Base-by-base conservation (phyloP, 2,113 vertebrate genomes). In the Callocephalon fimbriatum region DNA sequence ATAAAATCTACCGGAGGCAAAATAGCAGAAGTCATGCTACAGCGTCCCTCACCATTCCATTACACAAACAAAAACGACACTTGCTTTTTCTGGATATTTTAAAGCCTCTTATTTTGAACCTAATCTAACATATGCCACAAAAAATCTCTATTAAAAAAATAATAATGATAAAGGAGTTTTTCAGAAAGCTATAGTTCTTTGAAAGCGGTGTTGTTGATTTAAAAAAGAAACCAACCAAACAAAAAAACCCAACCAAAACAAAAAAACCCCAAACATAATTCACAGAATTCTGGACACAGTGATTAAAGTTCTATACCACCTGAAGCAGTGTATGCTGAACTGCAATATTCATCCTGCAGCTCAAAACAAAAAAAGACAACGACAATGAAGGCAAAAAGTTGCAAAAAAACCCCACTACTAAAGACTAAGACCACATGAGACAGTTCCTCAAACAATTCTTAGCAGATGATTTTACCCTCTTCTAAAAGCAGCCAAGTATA, bases 181-280 rank as follows among this genome's bases (percentile, higher is more conserved):
- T 80, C 37, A 73, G 37, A 66, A 83, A 88, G 13, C 4, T 38
- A 61, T 42, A 26, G 2, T 20, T 73, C 40, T 47, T 50, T 50
- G 22, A 62, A 58, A 11, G 14, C 5, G 44, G 15, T 35, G n/a
- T 3, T 73, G 20, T 20, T n/a, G 20, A 65, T 88, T 44, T 4
- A 5, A 12, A 31, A 61, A n/a, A 29, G 40, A 62, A 7, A 35
- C 18, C 47, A 6, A 12, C 8, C 9, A 31, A 47, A 10, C 2
- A 35, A 83, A 13, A 17, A 37, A 66, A 37, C 32, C 10, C 59
- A 40, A 7, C 12, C 21, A 44, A 32, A 74, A 18, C 9, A 7
- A 38, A 51, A 54, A 9, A 45, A 0, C 0, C 0, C 2, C 35
- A 26, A 1, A 22, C 2, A 3, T 32, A 68, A 70, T 65, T 70